Evolutionary conservation across 1,140 invertebrate species (phyloP), one percentile per base, ranked within the genome.

Genomic region (Ptiloglossa arizonensis): DNA sequence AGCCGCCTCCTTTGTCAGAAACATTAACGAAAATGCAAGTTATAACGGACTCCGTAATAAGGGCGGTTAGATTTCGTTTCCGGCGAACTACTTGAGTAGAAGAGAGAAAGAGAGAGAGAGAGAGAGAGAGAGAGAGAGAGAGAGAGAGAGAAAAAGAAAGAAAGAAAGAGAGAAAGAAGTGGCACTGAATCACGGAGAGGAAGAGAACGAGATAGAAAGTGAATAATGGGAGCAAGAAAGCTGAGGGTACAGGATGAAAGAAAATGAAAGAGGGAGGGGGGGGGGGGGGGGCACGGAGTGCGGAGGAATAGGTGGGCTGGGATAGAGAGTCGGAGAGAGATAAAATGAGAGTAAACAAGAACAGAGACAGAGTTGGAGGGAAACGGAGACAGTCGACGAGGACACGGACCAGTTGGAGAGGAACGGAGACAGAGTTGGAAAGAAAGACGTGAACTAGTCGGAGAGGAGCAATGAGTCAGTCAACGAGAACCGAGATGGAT

Each of bases 11-110:
- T 79, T 83, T 79, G 60, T 70, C 60, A 54, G 29, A 44, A 17
- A 52, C 60, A 75, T 84, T 75, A 75, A 83, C 76, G 82, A 84
- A 83, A 80, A 79, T 52, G 70, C 59, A 66, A 79, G 81, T 79
- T 84, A 80, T 80, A 84, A 84, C 32, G 70, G 57, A 83, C 17
- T 19, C 54, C 29, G 76, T 71, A 84, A 80, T 80, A 83, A 84
- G 72, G 48, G 48, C 76, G 63, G 54, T 80, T 48, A 75, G 60
- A 60, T 60, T 64, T 64, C 67, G 76, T 69, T 72, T 79, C 60
- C 70, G 71, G 46, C 66, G 67, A 67, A 52, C 56, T 69, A 73
- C 68, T 62, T 41, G 46, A 76, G 22, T 17, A 57, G n/a, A n/a
- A n/a, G 41, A 54, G 60, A 38, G 67, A 71, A 71, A 60, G 62